A percentile compares a stretch with the other conserved stretches of the same genome.
phyloP scores from a whole-genome alignment of 2,113 vertebrate genomes.

The Salvelinus fontinalis region DNA sequence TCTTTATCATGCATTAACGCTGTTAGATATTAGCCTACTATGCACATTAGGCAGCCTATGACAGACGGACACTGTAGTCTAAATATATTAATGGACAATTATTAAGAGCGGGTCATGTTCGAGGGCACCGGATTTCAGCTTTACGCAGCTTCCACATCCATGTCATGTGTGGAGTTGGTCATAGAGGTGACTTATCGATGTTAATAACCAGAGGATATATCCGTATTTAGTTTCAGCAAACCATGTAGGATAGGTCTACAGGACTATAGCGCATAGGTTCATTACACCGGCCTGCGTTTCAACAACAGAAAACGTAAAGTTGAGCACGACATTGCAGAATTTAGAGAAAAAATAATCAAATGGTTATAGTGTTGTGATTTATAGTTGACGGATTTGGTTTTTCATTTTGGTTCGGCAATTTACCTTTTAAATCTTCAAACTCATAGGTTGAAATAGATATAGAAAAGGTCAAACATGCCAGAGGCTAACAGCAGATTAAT shows the following conservation, averaged over 20 bases:
- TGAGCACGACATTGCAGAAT: no score
- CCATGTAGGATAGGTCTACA: not conserved
- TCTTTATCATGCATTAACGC: conserved; percentile 56
- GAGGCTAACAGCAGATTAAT: not conserved
- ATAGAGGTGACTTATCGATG: no score
- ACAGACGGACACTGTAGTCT: conserved; percentile 39
- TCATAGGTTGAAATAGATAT: not conserved
- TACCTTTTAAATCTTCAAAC: not conserved
- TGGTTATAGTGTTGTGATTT: no score
- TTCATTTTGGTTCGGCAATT: no score
- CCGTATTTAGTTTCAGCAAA: not conserved
- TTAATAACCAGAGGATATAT: no score
- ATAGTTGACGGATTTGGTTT: no score
- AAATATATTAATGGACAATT: not conserved
- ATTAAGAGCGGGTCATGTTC: not conserved
- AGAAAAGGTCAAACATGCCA: not conserved
- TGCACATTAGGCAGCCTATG: conserved; percentile 58
- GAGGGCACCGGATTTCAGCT: not conserved
- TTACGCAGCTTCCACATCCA: not conserved
- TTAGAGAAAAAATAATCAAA: no score
- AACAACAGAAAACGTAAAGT: no score
- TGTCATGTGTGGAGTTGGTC: not conserved
- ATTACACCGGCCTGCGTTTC: not conserved
- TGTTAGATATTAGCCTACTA: conserved; percentile 56
- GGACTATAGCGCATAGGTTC: not conserved